These are phyloP conservation scores for Latrodectus geometricus DNA, from an alignment of 1,140 invertebrate genomes.

Conservation along the genomic window DNA sequence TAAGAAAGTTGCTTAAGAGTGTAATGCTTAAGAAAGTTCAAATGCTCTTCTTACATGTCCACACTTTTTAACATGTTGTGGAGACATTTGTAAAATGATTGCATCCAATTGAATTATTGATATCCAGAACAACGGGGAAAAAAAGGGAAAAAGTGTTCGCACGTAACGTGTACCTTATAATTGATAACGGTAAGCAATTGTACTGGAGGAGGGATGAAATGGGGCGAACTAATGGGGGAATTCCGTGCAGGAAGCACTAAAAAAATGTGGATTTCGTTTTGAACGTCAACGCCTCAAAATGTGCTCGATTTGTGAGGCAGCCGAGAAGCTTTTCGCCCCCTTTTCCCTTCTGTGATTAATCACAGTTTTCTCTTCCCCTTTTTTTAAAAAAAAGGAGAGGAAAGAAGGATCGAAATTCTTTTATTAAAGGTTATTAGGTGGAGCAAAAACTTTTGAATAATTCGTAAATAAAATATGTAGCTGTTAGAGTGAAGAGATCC, in stretches of 20 bases:
- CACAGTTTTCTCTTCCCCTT: constrained; percentile 2
- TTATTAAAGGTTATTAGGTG: constrained; percentile 50
- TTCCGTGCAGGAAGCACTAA: constrained; percentile 30
- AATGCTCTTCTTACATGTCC: too few relatives aligned
- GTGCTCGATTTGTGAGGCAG: constrained; percentile 27
- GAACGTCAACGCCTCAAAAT: constrained; percentile 42
- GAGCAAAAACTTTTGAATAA: constrained; percentile 44
- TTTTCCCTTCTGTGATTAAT: constrained; percentile 27
- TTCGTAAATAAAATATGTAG: constrained; percentile 36
- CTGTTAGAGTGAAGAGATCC: not conserved
- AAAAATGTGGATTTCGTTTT: constrained; percentile 37
- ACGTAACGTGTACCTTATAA: constrained; percentile 39
- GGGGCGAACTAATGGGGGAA: constrained; percentile 45
- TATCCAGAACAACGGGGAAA: not conserved
- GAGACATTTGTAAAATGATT: constrained; percentile 5
- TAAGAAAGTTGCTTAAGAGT: too few relatives aligned
- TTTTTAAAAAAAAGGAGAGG: not conserved
- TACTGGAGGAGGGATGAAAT: not conserved
- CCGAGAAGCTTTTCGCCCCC: not conserved
- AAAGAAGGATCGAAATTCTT: constrained; percentile 24
- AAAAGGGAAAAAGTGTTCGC: not conserved
- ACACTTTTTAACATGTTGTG: not conserved
- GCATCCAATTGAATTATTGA: constrained; percentile 37
- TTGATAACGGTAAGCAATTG: constrained; percentile 37
- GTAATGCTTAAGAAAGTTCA: too few relatives aligned